Base-by-base conservation (phyloP, 2,113 vertebrate species). In the Ceratotherium simum region DNA sequence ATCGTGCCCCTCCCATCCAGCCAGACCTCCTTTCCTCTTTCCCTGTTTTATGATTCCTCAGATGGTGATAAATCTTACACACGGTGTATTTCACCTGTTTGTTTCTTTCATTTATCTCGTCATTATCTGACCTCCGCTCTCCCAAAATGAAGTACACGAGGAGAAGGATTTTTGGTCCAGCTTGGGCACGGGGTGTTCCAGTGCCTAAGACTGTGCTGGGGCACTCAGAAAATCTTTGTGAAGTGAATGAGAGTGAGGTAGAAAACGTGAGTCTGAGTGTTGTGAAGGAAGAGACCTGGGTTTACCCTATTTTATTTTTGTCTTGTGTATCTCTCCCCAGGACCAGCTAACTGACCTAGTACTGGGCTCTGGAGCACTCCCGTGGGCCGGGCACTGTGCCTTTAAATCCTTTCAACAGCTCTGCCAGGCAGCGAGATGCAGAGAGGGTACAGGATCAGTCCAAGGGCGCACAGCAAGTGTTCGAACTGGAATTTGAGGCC, bases 151-250 rank as follows among this genome's bases (percentile, higher is more conserved):
- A 31, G 9, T 14, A 14, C 33, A 12, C 10, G 3, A 33, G 65
- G 64, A 80, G 48, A 72, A 23, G 79, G 11, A 1, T 20, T 60
- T 76, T 20, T 0, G 1, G 72, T 1, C 27, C 11, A 1, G 8
- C 1, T 64, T 70, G 76, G 12, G 78, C 12, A 1, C 6, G 5
- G 62, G 17, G 25, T 11, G 13, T 10, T 48, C 67, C 1, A 9
- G 6, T 5, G 0, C 91, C 73, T 0, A 33, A 36, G 10, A 1
- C 0, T 0, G 73, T 0, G 23, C 46, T 9, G 69, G 36, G 31
- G 33, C 9, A 0, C 58, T 58, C 6, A 4, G 2, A 2, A 27
- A 13, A 8, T 4, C 3, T 8, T 5, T 16, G 29, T 56, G 33
- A n/a, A 21, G 6, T 7, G 64, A 64, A 8, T 17, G 2, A 12